Evolutionary conservation across 2,888 invertebrate species (phyloP), one percentile per base, ranked within the genome.

Genomic region (Philereme vetulata): DNA sequence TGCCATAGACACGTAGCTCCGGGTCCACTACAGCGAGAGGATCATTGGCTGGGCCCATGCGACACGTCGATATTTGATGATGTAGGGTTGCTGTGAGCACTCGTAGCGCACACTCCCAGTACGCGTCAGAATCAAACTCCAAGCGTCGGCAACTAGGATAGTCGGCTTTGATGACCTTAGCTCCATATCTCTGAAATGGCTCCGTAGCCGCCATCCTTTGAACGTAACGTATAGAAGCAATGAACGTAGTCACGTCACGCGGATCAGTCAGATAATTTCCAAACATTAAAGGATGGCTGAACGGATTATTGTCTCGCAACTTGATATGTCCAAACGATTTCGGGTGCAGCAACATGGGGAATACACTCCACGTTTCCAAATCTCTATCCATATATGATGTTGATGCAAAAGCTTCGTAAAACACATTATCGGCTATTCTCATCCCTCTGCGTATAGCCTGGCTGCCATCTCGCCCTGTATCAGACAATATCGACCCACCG

Each of bases 261-360:
- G 92, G 93, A 75, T 96, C 93, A 0, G 93, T 93, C 62, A 97
- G 93, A 79, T 97, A 97, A 73, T 97, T 96, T 0, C 97, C 95
- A 71, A 96, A 94, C 70, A 98, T 94, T n/a, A 94, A 85, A 0
- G 98, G 97, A 70, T 95, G 94, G 40, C 95, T 94, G 47, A 94
- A 93, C 0, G 97, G 96, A 86, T 97, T 94, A 33, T 89, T 94
- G 44, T 95, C 94, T 72, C 93, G 94, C 9, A 98, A 88, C 77
- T 93, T 93, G 0, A 97, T 72, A 4, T 93, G 90, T 0, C 97
- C 97, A 21, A 93, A 88, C 9, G 97, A 97, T 77, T 95, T 94
- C 0, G 97, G 97, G 76, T 96, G 94, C 51, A 96, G 93, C 36
- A 96, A 85, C 88, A 96, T 95, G 0, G 95, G 94, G 54, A 96